phyloP scores from a whole-genome alignment of 1,140 invertebrate genomes.

The Marisa cornuarietis region DNA sequence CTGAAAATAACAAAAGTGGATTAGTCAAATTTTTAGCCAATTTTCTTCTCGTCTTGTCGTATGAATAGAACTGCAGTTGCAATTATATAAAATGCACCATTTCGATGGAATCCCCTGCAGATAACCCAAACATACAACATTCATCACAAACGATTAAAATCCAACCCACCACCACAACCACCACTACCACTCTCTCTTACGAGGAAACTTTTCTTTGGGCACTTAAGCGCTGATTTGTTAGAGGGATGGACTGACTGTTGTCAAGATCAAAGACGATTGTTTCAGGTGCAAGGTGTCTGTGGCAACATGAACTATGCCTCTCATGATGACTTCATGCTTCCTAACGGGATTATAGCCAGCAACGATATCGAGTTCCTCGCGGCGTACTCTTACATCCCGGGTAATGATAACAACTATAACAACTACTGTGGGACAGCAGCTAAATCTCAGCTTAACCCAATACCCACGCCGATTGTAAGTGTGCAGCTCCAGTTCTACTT shows the following conservation, averaged over 20 bases:
- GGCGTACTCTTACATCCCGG: conserved; percentile 11
- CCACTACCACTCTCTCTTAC: neutral
- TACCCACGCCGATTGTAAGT: neutral
- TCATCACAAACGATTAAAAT: neutral
- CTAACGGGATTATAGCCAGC: neutral
- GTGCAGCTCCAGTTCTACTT: too few relatives aligned
- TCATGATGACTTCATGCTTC: conserved; percentile 21
- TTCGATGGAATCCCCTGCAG: too few relatives aligned
- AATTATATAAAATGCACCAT: too few relatives aligned
- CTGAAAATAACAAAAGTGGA: too few relatives aligned
- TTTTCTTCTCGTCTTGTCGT: too few relatives aligned
- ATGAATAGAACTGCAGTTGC: too few relatives aligned
- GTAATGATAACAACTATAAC: neutral
- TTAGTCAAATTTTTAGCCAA: too few relatives aligned
- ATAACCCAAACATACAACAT: too few relatives aligned
- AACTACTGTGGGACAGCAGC: neutral
- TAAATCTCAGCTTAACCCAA: neutral
- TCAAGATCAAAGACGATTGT: neutral
- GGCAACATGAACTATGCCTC: conserved; percentile 27
- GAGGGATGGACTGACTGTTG: neutral
- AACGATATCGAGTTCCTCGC: conserved; percentile 21
- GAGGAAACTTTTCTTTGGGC: neutral
- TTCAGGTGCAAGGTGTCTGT: conserved; percentile 28
- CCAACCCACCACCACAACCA: too few relatives aligned
- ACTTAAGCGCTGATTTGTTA: neutral